phyloP scores from a whole-genome alignment of 2,113 vertebrate genomes.

The Brevimyrus niger region DNA sequence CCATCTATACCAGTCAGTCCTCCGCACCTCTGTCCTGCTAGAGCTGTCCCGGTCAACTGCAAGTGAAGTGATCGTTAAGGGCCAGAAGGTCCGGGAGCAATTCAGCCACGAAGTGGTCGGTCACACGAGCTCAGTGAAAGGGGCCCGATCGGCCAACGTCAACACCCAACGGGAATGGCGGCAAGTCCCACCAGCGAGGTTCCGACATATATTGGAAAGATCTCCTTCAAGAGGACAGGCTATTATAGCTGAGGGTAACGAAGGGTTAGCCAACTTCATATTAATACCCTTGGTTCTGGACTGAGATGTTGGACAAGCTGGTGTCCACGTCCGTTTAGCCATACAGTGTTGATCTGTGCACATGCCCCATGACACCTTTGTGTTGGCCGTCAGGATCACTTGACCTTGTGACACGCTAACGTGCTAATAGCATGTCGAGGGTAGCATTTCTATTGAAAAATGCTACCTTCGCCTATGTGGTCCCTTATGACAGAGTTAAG shows the following conservation, averaged over 20 bases:
- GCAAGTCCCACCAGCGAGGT: background rate
- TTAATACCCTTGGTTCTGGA: background rate
- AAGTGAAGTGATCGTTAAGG: background rate
- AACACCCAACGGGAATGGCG: background rate
- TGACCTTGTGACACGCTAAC: background rate
- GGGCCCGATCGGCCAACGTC: background rate
- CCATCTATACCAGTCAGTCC: background rate
- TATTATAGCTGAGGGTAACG: background rate
- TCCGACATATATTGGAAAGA: background rate
- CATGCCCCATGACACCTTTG: background rate
- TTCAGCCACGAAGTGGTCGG: background rate
- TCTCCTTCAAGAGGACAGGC: background rate
- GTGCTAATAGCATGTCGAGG: background rate
- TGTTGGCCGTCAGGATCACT: background rate
- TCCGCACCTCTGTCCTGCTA: background rate
- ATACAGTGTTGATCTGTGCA: background rate
- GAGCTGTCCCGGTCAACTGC: background rate
- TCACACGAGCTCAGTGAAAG: background rate
- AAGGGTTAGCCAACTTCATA: background rate
- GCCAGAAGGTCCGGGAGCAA: background rate
- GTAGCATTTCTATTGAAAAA: constrained; percentile 1
- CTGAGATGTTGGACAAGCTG: background rate
- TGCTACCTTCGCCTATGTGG: background rate
- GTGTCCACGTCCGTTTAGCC: background rate
- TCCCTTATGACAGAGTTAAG: background rate